Evolutionary conservation across 2,113 vertebrate species (phyloP), one percentile per base, ranked within the genome.

Genomic region (Psophia crepitans): DNA sequence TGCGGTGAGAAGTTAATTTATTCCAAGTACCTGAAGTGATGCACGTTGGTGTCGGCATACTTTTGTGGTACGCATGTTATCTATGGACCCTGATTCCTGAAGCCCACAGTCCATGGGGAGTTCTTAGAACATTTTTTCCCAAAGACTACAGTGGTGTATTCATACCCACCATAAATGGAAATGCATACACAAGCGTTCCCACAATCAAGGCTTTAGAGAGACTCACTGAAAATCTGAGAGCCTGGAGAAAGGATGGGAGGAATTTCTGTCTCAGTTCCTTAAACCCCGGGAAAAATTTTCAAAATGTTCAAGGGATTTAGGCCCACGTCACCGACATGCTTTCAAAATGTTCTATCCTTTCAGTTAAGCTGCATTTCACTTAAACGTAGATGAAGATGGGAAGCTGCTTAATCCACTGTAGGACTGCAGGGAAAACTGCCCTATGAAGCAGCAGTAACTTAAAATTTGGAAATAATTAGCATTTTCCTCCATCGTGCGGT

Each of bases 101-200:
- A 71, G 43, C 33, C 41, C 64, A 5, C 0, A 1, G 27, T 48
- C 57, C 1, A 0, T 11, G 20, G 28, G 53, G 49, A 93, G 22
- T 48, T 81, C 89, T 87, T n/a, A 56, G 28, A 66, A 54, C 17
- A 26, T 43, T 84, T 87, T 84, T 63, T n/a, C 43, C 43, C 68
- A 46, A 63, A 43, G 41, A 33, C 14, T 82, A 26, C 30, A 30
- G 33, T 8, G 30, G 20, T 37, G 6, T 44, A 39, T 46, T 53
- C 26, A 54, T 15, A 37, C 1, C 1, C 44, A 37, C 41, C n/a
- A n/a, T n/a, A 64, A 89, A 77, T 10, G 46, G 53, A 93, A 95
- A 92, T 8, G 3, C 32, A 66, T 13, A 35, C 5, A 8, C 57
- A 58, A 44, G 0, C n/a, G 51, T 53, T 68, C 58, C 43, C 35